These are phyloP conservation scores for Cryptotis parvus DNA, from an alignment of 2,113 vertebrate genomes.

Conservation along the genomic window DNA sequence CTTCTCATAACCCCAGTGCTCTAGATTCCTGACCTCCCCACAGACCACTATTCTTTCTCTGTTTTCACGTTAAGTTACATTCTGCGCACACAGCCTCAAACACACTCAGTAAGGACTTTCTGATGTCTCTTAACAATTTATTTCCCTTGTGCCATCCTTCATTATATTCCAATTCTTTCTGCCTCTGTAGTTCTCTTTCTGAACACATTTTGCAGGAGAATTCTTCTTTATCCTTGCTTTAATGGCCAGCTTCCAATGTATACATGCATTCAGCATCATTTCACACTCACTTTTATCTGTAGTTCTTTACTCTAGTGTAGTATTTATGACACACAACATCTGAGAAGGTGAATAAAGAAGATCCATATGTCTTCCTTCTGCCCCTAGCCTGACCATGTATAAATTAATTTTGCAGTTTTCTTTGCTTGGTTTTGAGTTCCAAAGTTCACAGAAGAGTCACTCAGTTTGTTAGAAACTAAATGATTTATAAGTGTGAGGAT, in stretches of 20 bases:
- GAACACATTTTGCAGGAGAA: not conserved
- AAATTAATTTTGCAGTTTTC: not conserved
- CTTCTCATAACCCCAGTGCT: not conserved
- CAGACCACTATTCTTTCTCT: not conserved
- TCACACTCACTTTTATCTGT: not conserved
- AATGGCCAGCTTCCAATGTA: not conserved
- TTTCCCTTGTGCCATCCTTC: not conserved
- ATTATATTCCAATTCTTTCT: not conserved
- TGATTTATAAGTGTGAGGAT: not conserved
- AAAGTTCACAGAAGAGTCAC: not conserved
- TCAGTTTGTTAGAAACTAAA: not conserved
- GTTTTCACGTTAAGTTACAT: not conserved
- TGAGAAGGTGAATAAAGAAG: not conserved
- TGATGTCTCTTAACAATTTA: not conserved
- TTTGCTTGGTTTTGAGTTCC: not conserved
- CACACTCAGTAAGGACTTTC: not conserved
- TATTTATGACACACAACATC: not conserved
- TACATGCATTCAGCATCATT: not conserved
- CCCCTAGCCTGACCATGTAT: not conserved
- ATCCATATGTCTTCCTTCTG: not conserved
- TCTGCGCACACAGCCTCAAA: not conserved
- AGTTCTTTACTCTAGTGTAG: not conserved
- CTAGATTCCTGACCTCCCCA: not conserved
- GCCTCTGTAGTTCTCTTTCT: not conserved
- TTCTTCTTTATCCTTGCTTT: not conserved